phyloP scores from a whole-genome alignment of 2,113 vertebrate species.

The Empidonax traillii region DNA sequence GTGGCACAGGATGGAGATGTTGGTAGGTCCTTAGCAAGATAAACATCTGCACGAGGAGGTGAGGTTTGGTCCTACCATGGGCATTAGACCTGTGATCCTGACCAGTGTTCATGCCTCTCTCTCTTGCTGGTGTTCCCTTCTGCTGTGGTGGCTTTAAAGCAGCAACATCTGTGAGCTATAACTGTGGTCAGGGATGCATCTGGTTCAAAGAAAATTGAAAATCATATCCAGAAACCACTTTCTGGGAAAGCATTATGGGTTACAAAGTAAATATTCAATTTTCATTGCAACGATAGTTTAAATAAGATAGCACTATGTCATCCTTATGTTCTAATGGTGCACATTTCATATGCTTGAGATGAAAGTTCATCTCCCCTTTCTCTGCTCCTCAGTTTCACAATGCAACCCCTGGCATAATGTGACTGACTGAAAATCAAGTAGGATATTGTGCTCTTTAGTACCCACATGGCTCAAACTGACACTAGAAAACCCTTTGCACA shows the following conservation, averaged over 20 bases:
- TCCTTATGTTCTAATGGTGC: background rate
- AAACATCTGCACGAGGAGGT: background rate
- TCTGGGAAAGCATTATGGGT: constrained; percentile 12
- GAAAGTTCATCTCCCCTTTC: background rate
- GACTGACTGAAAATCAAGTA: background rate
- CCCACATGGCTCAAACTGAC: background rate
- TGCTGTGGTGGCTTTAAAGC: background rate
- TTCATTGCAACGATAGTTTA: constrained; percentile 6
- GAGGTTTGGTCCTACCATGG: background rate
- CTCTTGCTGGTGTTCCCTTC: background rate
- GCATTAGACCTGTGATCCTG: background rate
- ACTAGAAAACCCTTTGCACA: background rate
- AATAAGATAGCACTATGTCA: background rate
- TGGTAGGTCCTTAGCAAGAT: background rate
- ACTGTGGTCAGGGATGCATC: background rate
- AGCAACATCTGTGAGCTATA: background rate
- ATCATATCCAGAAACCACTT: background rate
- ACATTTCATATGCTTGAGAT: background rate
- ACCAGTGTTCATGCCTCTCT: background rate
- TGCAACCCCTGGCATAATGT: background rate
- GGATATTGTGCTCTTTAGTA: background rate
- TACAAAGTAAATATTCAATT: constrained; percentile 29
- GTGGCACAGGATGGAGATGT: background rate
- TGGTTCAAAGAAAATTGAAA: constrained; percentile 10
- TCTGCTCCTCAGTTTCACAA: background rate